These are phyloP conservation scores for Scopus umbretta DNA, from an alignment of 2,113 vertebrate species.

Conservation along the genomic window DNA sequence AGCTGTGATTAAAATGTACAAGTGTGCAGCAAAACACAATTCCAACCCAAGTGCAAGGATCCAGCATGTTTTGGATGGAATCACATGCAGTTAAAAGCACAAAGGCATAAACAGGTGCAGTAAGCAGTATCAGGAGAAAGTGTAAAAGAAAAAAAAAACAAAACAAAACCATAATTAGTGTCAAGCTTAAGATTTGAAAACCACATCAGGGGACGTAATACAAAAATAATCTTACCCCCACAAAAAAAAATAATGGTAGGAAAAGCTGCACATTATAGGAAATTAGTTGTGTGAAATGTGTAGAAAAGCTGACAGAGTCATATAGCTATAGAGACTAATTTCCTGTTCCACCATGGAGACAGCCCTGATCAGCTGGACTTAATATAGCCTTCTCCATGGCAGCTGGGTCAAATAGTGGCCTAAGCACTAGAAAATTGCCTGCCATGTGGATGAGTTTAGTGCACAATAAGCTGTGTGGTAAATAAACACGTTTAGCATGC, in stretches of 20 bases:
- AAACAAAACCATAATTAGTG: neutral
- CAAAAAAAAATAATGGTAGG: neutral
- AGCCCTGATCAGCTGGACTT: slow-evolving; percentile 58
- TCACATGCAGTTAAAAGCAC: neutral
- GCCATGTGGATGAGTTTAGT: slow-evolving; percentile 43
- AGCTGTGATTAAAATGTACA: neutral
- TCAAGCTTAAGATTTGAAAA: neutral
- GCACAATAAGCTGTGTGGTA: slow-evolving; percentile 44
- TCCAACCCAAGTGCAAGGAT: neutral
- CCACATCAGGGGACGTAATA: neutral
- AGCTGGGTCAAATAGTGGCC: slow-evolving; percentile 53
- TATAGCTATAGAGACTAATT: slow-evolving; percentile 32
- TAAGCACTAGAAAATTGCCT: slow-evolving; percentile 56
- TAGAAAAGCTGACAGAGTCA: slow-evolving; percentile 46
- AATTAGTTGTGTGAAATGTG: neutral
- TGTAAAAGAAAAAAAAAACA: neutral
- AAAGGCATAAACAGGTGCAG: slow-evolving; percentile 6
- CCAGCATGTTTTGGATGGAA: neutral
- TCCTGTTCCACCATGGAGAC: slow-evolving; percentile 25
- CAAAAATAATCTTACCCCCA: neutral
- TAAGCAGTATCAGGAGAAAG: neutral
- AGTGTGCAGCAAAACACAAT: neutral
- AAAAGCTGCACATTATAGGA: slow-evolving; percentile 14
- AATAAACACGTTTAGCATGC: slow-evolving; percentile 33
- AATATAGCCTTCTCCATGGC: slow-evolving; percentile 41